Evolutionary conservation across 1,140 invertebrate species (phyloP), one percentile per base, ranked within the genome.

Genomic region (Tetramorium simillimum): DNA sequence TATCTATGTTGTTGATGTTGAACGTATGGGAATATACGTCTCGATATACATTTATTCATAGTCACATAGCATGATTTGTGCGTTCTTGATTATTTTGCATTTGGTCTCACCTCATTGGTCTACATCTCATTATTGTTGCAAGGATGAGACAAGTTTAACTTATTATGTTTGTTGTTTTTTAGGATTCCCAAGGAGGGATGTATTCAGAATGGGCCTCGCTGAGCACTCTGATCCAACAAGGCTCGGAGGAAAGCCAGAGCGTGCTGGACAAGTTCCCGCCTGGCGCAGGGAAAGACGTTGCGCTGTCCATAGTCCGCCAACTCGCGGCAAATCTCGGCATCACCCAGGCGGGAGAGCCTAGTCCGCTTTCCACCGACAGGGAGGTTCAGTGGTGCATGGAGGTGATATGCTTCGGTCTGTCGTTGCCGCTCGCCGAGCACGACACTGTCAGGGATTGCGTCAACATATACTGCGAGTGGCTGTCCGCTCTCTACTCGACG

Each of bases 401-500:
- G 96, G 98, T 99, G 9, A 97, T 99, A 28, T 98, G 99, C 92
- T 99, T 97, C 95, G 99, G 99, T 0, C 96, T 99, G 0, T 98
- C 98, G 49, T 95, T 99, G 49, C 98, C 98, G 0, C 93, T 99
- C 14, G 96, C 96, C 51, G 98, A 99, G 94, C 98, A 99, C 94
- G 99, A 99, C 90, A 98, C 98, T 0, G 97, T 99, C 58, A 97
- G 98, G 88, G 99, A 99, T 94, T 99, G 99, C 95, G 99, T 99
- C 10, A 98, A 98, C 95, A 97, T 99, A 33, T 99, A 99, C 93
- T 99, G 98, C 95, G 99, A 99, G 92, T 99, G 99, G 99, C 95
- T 99, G 40, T 97, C 97, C 0, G 98, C 98, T 0, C 95, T 99
- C 70, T 96, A 99, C 90, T 97, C 98, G 87, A 93, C 96, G 85